Conservation (phyloP, 2,113 vertebrate species). For the Cercopithecus mona region DNA sequence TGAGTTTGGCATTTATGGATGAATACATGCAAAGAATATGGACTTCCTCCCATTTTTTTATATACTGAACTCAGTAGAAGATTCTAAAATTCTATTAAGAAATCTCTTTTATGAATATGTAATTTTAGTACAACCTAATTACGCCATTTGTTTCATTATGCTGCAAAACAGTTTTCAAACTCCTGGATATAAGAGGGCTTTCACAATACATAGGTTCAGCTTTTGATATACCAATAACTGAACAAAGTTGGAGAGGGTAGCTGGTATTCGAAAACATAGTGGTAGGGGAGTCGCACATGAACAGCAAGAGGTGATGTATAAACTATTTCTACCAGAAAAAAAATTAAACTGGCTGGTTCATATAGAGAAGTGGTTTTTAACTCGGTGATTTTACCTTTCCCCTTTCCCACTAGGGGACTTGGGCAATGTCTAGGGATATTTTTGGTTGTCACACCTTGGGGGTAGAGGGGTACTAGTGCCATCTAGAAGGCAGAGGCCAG, state of each 20-base stretch:
- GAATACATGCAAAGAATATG: background rate
- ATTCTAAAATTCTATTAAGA: constrained; percentile 48
- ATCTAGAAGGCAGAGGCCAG: background rate
- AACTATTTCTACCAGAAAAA: background rate
- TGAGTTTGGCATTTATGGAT: constrained; percentile 13
- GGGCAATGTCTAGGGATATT: background rate
- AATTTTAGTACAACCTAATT: constrained; percentile 34
- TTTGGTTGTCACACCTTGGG: background rate
- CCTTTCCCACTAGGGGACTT: background rate
- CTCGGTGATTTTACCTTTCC: background rate
- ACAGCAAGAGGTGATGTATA: background rate
- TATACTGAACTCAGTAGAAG: constrained; percentile 19
- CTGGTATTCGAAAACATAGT: background rate
- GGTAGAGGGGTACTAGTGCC: background rate
- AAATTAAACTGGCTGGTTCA: background rate
- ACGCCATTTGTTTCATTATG: constrained; percentile 29
- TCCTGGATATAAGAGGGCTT: background rate
- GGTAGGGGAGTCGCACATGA: background rate
- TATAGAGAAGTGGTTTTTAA: background rate
- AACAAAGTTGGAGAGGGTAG: background rate
- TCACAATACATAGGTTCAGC: background rate
- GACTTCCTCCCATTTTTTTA: constrained; percentile 40
- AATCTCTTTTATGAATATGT: background rate
- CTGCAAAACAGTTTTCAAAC: constrained; percentile 38
- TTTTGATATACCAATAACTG: background rate